phyloP scores from a whole-genome alignment of 2,113 vertebrate species.

The Felis catus region DNA sequence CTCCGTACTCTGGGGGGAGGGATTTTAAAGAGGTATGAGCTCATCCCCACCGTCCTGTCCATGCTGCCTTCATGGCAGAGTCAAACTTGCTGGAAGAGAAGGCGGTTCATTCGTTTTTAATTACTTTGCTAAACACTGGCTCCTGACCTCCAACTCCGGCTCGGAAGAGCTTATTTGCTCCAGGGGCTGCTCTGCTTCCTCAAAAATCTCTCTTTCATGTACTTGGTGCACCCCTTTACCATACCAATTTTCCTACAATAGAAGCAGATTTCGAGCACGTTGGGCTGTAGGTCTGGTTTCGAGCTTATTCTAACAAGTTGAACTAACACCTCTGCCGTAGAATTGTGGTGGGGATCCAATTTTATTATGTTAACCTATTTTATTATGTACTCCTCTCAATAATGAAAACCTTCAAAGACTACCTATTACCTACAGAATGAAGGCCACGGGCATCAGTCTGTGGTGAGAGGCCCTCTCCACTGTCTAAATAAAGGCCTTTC shows the following conservation, averaged over 20 bases:
- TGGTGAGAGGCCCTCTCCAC: background rate
- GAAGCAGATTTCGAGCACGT: background rate
- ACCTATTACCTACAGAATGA: background rate
- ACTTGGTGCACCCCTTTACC: background rate
- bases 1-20: background rate
- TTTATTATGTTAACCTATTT: background rate
- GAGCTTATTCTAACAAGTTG: background rate
- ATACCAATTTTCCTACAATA: background rate
- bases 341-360: background rate
- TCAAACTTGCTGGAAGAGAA: background rate
- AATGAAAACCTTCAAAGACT: background rate
- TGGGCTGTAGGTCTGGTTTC: background rate
- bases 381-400: background rate
- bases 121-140: background rate
- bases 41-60: background rate
- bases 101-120: background rate
- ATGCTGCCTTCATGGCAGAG: background rate
- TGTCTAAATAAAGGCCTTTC: background rate
- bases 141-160: background rate
- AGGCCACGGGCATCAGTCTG: background rate
- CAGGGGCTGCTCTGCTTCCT: background rate
- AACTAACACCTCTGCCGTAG: background rate
- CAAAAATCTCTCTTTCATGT: background rate
- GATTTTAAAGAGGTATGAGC: conserved; percentile 27
- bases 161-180: background rate